Evolutionary conservation across 2,113 vertebrate species (phyloP), one percentile per base, ranked within the genome.

Genomic region (Zapus hudsonius): DNA sequence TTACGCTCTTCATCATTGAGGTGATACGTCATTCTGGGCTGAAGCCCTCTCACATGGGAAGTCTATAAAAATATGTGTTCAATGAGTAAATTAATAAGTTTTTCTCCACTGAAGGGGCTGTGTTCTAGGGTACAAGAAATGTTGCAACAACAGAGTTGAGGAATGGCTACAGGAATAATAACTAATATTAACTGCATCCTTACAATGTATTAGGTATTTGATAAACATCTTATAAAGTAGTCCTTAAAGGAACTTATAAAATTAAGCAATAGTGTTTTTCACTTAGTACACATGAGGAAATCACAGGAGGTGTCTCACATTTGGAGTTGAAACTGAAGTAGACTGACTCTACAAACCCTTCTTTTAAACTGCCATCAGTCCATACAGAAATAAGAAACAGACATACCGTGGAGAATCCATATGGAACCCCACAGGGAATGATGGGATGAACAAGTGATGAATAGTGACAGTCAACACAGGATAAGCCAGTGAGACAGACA

Each of bases 61-160:
- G 55, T 84, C 40, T 22, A 89, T 23, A 63, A 44, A 94, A 91
- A 10, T 69, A 78, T 73, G 64, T 91, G 64, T 22, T 94, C 6
- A 89, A n/a, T 73, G 40, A 94, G 78, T 25, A 55, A n/a, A 81
- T 89, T 36, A 78, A 74, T 29, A 38, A 25, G 29, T 29, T 92
- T 66, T 78, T 91, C 29, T 20, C 31, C 4, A 80, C 25, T 3
- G 73, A 66, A 38, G 27, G 27, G 61, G 47, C 33, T 72, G 20
- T 61, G 29, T 67, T 84, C 73, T 79, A 33, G 33, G 66, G 33
- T 31, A 80, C 0, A n/a, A 93, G n/a, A 95, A 76, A 17, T 44
- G 8, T 87, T 75, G 25, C 66, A 19, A 75, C 5, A 93, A 44
- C 3, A 61, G 64, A 31, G 25, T 31, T 42, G 11, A 87, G 6